A percentile compares a stretch with the other conserved stretches of the same genome.
These are phyloP conservation scores for Tringa solitaria DNA, from an alignment of 2,113 vertebrate genomes.

Conservation along the genomic window DNA sequence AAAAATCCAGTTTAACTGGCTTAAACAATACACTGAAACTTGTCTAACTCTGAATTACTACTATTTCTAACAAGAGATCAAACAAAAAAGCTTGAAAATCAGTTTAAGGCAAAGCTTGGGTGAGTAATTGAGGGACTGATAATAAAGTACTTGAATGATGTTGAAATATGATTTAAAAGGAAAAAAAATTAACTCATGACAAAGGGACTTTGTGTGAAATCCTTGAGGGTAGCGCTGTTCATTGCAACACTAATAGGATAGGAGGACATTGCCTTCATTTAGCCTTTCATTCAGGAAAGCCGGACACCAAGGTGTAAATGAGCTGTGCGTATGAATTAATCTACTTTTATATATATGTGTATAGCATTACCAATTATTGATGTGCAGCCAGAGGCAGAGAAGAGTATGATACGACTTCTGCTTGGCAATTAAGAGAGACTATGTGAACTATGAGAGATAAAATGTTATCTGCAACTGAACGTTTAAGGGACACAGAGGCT, in stretches of 20 bases:
- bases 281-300: not conserved
- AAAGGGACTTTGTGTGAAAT: not conserved
- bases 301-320: not conserved
- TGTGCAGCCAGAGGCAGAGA: not conserved
- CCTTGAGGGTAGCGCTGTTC: not conserved
- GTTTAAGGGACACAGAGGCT: not conserved
- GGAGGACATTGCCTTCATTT: not conserved
- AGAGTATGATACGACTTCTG: not conserved
- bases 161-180: not conserved
- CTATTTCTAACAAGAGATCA: not conserved
- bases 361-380: not conserved
- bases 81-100: not conserved
- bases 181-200: not conserved
- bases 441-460: not conserved
- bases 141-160: not conserved
- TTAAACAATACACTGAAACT: constrained; percentile 1
- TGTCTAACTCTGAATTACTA: not conserved
- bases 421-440: not conserved
- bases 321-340: not conserved
- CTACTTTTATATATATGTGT: not conserved
- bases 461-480: not conserved
- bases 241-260: not conserved
- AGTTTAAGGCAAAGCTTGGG: constrained; percentile 24
- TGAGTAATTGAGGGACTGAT: not conserved
- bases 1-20: not conserved